Evolutionary conservation across 2,888 invertebrate species (phyloP), one percentile per base, ranked within the genome.

Genomic region (Athetis lepigone): DNA sequence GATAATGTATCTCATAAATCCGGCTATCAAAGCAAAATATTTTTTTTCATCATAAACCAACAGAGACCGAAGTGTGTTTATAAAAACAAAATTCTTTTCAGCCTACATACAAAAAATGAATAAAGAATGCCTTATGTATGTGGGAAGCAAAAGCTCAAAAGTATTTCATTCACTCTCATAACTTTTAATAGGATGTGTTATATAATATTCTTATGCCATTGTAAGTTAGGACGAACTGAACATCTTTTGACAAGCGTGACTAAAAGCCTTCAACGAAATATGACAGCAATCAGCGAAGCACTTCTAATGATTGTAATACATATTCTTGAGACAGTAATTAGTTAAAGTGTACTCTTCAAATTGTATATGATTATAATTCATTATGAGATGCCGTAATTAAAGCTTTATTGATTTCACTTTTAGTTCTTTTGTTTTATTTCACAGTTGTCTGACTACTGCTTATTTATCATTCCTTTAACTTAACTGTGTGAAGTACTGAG

Each of bases 251-350:
- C 51, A 59, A 56, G 51, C 64, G n/a, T 37, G 36, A 47, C 63
- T 47, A 43, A 51, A 46, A 29, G n/a, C 29, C 19, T 43, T 46
- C n/a, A 68, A 23, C 19, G 6, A 39, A 36, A 27, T 23, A 39
- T 64, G 69, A 45, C 55, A 56, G 51, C 40, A 23, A 4, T 40
- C n/a, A n/a, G n/a, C n/a, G 13, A 25, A 46, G 23, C 33, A n/a
- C n/a, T n/a, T n/a, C 37, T 62, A 40, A 62, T 39, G 18, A 47
- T 72, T 2, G 51, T 69, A 58, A 72, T 72, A 33, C 11, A 33
- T 13, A 11, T 13, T 13, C 52, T 46, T 47, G 13, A 46, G 40
- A 42, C 57, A 58, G 27, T 72, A 60, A 70, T 72, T 72, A 36
- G 21, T 42, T 16, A 36, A 54, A 23, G 18, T 16, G n/a, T 54